These are phyloP conservation scores for Machimus rusticus DNA, from an alignment of 2,888 invertebrate species.

Conservation along the genomic window DNA sequence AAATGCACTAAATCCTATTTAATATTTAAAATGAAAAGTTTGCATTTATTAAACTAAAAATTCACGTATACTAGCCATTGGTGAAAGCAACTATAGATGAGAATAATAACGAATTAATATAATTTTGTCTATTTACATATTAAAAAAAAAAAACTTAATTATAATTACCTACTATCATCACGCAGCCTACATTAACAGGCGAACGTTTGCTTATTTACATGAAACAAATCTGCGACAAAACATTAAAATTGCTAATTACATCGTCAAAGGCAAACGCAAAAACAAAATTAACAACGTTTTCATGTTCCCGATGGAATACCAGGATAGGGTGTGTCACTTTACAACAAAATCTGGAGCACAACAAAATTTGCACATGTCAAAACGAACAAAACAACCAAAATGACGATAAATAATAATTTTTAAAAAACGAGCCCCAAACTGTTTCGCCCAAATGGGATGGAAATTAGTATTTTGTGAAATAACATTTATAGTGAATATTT, in stretches of 20 bases:
- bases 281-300: background rate
- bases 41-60: no score
- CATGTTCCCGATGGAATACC: background rate
- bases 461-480: background rate
- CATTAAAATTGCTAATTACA: background rate
- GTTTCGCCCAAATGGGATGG: background rate
- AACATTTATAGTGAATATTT: background rate
- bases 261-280: background rate
- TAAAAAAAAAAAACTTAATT: background rate
- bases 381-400: background rate
- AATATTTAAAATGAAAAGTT: no score
- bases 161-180: background rate
- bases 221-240: background rate
- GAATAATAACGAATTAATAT: background rate
- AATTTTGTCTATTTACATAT: background rate
- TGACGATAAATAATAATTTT: background rate
- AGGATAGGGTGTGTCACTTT: background rate
- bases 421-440: background rate
- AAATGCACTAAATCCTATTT: no score
- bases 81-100: background rate
- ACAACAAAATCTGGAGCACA: background rate
- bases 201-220: background rate
- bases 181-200: background rate
- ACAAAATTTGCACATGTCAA: background rate
- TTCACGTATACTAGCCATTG: no score